Evolutionary conservation across 1,140 invertebrate genomes (phyloP).

Genomic region (Zaprionus gabonicus): DNA sequence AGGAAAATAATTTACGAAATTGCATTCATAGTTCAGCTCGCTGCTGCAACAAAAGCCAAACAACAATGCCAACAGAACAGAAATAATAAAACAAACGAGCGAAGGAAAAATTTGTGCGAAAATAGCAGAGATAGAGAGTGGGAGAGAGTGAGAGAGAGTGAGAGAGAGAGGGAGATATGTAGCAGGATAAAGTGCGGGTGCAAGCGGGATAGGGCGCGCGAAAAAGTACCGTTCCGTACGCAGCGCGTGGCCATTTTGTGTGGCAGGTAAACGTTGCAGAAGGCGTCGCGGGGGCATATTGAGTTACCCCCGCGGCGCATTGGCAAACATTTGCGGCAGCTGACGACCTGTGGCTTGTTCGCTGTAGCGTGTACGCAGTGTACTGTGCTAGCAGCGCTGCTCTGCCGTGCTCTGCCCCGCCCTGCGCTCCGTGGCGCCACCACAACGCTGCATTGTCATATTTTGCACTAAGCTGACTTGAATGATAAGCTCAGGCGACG

Average conservation of each 20-base stretch:
- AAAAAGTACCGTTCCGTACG: conserved; percentile 29
- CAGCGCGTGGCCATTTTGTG: conserved; percentile 54
- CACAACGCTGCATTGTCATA: conserved; percentile 47
- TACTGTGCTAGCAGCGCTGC: not conserved
- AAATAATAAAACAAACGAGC: conserved; percentile 30
- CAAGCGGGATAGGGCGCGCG: not conserved
- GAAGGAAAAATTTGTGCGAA: conserved; percentile 57
- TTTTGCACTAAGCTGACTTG: conserved; percentile 43
- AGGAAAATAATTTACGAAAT: conserved; percentile 84
- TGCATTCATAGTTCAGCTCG: conserved; percentile 82
- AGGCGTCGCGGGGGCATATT: conserved; percentile 41
- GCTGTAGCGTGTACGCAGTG: conserved; percentile 3
- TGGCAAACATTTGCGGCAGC: conserved; percentile 58
- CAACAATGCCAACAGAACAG: conserved; percentile 64
- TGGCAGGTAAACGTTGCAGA: conserved; percentile 14
- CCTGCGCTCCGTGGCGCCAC: not conserved
- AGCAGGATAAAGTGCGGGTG: not conserved
- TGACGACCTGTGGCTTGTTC: conserved; percentile 5
- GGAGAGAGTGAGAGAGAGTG: not conserved
- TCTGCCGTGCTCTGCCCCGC: conserved; percentile 11
- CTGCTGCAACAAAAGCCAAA: conserved; percentile 75
- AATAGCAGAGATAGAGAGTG: conserved; percentile 24
- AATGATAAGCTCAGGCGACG: conserved; percentile 28
- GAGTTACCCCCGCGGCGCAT: conserved; percentile 62
- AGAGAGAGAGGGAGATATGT: not conserved